Evolutionary conservation across 2,113 vertebrate species (phyloP).

Genomic region (Lophius piscatorius): DNA sequence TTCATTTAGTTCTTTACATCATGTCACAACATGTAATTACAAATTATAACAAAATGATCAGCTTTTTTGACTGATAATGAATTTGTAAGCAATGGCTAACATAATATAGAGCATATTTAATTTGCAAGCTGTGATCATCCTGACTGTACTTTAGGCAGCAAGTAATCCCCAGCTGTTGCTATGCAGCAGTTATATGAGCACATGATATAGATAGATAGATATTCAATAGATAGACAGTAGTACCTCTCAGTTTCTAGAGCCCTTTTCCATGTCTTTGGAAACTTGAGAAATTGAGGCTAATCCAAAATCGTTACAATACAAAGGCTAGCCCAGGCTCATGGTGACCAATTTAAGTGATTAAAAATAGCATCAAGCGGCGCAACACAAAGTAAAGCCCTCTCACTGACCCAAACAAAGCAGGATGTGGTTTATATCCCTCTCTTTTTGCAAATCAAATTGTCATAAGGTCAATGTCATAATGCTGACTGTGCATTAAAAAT

Average conservation of each 20-base stretch:
- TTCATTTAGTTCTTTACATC: slow-evolving; percentile 5
- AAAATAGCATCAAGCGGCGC: slow-evolving; percentile 3
- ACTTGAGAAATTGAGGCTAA: slow-evolving; percentile 7
- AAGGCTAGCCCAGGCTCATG: not conserved
- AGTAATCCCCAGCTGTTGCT: slow-evolving; percentile 26
- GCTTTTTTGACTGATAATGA: slow-evolving; percentile 33
- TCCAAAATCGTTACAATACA: slow-evolving; percentile 2
- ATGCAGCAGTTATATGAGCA: slow-evolving; percentile 20
- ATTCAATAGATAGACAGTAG: slow-evolving; percentile 1
- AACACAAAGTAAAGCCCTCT: not conserved
- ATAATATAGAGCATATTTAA: slow-evolving; percentile 28
- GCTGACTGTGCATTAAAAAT: not conserved
- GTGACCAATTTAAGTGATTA: not conserved
- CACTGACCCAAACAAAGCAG: slow-evolving; percentile 14
- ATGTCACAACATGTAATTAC: slow-evolving; percentile 5
- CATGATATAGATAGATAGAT: slow-evolving; percentile 2
- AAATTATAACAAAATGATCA: slow-evolving; percentile 11
- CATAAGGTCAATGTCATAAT: not conserved
- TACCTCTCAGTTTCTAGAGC: slow-evolving; percentile 13
- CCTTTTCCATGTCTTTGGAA: not conserved
- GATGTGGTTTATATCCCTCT: slow-evolving; percentile 4
- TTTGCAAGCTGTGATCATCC: slow-evolving; percentile 38
- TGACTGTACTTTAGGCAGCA: too few relatives aligned
- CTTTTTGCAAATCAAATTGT: slow-evolving; percentile 2
- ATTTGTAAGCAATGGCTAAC: slow-evolving; percentile 10